Conservation (phyloP, 2,888 invertebrate species). For the Ectemnius cavifrons region DNA sequence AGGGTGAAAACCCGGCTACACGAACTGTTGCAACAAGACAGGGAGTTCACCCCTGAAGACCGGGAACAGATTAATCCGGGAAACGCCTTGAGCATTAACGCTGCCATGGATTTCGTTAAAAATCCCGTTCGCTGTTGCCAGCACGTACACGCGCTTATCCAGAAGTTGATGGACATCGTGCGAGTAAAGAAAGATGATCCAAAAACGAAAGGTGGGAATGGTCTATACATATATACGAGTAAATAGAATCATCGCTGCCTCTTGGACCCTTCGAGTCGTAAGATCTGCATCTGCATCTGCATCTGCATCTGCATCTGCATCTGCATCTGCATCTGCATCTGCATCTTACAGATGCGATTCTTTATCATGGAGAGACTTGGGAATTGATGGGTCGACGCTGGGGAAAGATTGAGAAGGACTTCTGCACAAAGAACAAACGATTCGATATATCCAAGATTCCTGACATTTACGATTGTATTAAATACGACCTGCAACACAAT, state of each 20-base stretch:
- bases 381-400: constrained; percentile 98
- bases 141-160: constrained; percentile 92
- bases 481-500: constrained; percentile 99
- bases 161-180: constrained; percentile 91
- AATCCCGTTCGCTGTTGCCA: constrained; percentile 97
- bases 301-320: no score
- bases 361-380: constrained; percentile 99
- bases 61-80: constrained; percentile 94
- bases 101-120: constrained; percentile 96
- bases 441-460: constrained; percentile 99
- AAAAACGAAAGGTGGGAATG: constrained; percentile 87
- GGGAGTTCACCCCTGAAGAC: constrained; percentile 91
- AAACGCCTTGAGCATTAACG: constrained; percentile 92
- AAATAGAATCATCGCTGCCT: no score
- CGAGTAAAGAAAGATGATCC: constrained; percentile 91
- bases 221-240: neutral
- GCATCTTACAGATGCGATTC: constrained; percentile 85
- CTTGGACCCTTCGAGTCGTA: no score
- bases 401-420: constrained; percentile 99
- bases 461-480: constrained; percentile 99
- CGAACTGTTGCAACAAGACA: constrained; percentile 93
- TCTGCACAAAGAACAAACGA: constrained; percentile 93
- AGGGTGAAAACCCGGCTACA: constrained; percentile 98
- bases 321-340: no score
- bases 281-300: no score